A percentile compares a stretch with the other conserved stretches of the same genome.
phyloP scores from a whole-genome alignment of 1,140 invertebrate species.

The Adelges cooleyi region DNA sequence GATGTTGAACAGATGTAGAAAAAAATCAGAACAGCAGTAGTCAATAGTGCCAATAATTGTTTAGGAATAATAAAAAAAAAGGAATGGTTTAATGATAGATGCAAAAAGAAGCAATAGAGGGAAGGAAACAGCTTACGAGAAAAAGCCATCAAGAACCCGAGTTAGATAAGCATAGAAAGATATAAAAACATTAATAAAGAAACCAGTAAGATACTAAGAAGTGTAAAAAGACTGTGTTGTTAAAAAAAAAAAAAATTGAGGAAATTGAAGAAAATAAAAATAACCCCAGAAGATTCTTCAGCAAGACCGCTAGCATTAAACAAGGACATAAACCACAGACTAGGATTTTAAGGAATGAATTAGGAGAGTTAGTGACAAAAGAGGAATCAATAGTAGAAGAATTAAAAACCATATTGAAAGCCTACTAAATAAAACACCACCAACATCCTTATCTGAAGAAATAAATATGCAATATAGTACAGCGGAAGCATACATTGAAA shows the following conservation, averaged over 20 bases:
- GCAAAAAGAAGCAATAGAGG: too few relatives aligned
- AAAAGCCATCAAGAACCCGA: not conserved
- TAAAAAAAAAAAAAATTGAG: not conserved
- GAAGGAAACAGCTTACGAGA: not conserved
- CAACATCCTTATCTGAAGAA: not conserved
- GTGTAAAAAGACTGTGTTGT: not conserved
- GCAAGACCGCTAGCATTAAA: not conserved
- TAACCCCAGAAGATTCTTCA: not conserved
- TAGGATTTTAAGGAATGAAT: not conserved
- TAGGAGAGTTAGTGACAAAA: not conserved
- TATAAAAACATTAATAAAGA: not conserved
- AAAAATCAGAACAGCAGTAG: too few relatives aligned
- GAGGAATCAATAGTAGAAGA: not conserved
- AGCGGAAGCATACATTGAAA: not conserved
- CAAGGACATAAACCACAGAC: not conserved
- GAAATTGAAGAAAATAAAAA: slow-evolving; percentile 5
- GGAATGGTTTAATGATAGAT: too few relatives aligned
- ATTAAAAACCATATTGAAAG: not conserved
- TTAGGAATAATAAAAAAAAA: too few relatives aligned
- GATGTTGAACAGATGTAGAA: too few relatives aligned
- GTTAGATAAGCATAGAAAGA: not conserved
- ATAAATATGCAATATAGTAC: not conserved
- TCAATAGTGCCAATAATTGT: too few relatives aligned
- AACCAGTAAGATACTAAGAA: not conserved
- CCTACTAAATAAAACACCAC: not conserved